phyloP scores from a whole-genome alignment of 2,888 invertebrate species.

The Adela reaumurella region DNA sequence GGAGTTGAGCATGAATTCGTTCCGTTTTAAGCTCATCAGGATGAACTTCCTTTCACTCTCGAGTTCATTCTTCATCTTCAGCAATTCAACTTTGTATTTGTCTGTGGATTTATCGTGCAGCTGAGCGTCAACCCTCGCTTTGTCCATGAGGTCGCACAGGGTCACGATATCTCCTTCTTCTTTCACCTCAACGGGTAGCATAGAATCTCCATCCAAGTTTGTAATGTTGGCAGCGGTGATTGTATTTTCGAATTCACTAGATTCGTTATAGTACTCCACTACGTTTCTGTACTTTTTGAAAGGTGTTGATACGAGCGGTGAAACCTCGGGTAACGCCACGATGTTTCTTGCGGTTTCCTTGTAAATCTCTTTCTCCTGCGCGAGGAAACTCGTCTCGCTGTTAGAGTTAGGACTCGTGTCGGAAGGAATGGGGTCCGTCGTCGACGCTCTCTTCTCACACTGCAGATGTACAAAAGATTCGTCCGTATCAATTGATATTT shows the following conservation, averaged over 20 bases:
- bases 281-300: slow-evolving; percentile 36
- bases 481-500: too few species aligned
- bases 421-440: not conserved
- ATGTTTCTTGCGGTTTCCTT: not conserved
- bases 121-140: slow-evolving; percentile 27
- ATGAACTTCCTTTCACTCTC: not conserved
- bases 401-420: too few species aligned
- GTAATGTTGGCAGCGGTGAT: slow-evolving; percentile 33
- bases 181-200: slow-evolving; percentile 17
- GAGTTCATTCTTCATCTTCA: not conserved
- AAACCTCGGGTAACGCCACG: slow-evolving; percentile 21
- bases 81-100: not conserved
- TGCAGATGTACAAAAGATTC: not conserved
- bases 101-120: slow-evolving; percentile 13
- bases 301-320: slow-evolving; percentile 36
- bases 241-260: slow-evolving; percentile 24
- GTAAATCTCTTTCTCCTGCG: slow-evolving; percentile 15
- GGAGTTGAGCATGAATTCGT: not conserved
- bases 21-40: not conserved
- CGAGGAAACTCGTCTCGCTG: slow-evolving; percentile 12
- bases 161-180: slow-evolving; percentile 39
- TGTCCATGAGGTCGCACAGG: slow-evolving; percentile 34
- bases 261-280: slow-evolving; percentile 30
- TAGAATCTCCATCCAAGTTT: slow-evolving; percentile 27
- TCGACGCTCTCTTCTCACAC: not conserved